These are phyloP conservation scores for Daphoenositta chrysoptera DNA, from an alignment of 2,113 vertebrate genomes.

Conservation along the genomic window DNA sequence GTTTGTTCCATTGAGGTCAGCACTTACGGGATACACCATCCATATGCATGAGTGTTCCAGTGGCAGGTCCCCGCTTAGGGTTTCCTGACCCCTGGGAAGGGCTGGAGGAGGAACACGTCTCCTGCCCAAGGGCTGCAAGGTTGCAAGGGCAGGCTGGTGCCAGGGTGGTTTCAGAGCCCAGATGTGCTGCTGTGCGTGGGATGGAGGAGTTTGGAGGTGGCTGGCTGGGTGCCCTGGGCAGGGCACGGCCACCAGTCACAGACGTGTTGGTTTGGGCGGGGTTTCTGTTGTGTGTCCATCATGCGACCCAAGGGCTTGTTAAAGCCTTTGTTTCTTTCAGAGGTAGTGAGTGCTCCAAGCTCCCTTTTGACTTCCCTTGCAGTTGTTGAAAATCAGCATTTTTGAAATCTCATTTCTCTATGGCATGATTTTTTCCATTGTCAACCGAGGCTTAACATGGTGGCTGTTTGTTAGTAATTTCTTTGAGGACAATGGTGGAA, in stretches of 20 bases:
- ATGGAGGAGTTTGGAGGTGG: background rate
- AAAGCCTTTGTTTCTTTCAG: background rate
- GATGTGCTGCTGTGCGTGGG: rapidly evolving
- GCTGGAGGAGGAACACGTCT: background rate
- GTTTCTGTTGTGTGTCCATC: background rate
- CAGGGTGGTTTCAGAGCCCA: background rate
- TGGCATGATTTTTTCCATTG: background rate
- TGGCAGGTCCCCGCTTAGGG: background rate
- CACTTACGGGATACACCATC: background rate
- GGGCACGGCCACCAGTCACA: background rate
- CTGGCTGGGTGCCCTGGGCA: rapidly evolving
- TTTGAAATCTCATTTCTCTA: background rate
- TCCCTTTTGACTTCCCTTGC: background rate
- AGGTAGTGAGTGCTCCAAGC: background rate
- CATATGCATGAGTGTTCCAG: background rate
- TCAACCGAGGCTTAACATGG: background rate
- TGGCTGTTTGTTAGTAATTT: background rate
- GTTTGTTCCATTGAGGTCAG: background rate
- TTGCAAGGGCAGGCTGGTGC: background rate
- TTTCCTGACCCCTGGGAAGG: background rate
- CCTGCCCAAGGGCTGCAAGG: background rate
- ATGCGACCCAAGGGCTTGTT: background rate
- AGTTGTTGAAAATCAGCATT: background rate
- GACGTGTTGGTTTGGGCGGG: background rate
- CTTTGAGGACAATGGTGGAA: background rate